These are phyloP conservation scores for Pyrrhosoma nymphula DNA, from an alignment of 2,888 invertebrate genomes.

Conservation along the genomic window DNA sequence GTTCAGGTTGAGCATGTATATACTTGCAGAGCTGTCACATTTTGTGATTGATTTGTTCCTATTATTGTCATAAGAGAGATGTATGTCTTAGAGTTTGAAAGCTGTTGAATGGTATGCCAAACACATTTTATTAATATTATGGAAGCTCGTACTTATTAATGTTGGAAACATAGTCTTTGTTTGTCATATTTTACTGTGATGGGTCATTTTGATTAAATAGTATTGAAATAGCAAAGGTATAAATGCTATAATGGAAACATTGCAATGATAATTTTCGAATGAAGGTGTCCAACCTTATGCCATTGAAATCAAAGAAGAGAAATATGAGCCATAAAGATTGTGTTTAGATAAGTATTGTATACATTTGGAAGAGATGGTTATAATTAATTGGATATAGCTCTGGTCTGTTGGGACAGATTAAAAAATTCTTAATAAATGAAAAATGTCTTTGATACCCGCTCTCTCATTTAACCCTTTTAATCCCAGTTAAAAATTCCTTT, in stretches of 20 bases:
- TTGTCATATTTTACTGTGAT: not conserved
- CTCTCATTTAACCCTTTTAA: too few species aligned
- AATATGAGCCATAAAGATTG: constrained; percentile 7
- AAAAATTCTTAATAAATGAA: not conserved
- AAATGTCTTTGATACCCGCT: not conserved
- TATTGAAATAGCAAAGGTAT: not conserved
- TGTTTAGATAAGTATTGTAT: constrained; percentile 10
- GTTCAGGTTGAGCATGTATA: constrained; percentile 51
- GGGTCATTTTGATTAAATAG: not conserved
- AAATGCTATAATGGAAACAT: not conserved
- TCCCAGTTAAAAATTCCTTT: too few species aligned
- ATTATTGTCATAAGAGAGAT: constrained; percentile 21
- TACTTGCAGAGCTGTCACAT: constrained; percentile 59
- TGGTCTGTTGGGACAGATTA: not conserved
- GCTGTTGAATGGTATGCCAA: constrained; percentile 35
- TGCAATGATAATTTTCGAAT: not conserved
- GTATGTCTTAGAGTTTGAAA: not conserved
- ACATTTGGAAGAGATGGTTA: not conserved
- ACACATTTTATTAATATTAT: constrained; percentile 3
- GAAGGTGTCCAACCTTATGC: not conserved
- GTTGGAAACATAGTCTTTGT: not conserved
- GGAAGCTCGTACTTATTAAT: constrained; percentile 22
- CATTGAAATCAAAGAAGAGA: not conserved
- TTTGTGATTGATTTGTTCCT: constrained; percentile 67
- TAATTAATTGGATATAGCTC: not conserved